These are phyloP conservation scores for Perca fluviatilis DNA, from an alignment of 2,113 vertebrate species.

Conservation along the genomic window DNA sequence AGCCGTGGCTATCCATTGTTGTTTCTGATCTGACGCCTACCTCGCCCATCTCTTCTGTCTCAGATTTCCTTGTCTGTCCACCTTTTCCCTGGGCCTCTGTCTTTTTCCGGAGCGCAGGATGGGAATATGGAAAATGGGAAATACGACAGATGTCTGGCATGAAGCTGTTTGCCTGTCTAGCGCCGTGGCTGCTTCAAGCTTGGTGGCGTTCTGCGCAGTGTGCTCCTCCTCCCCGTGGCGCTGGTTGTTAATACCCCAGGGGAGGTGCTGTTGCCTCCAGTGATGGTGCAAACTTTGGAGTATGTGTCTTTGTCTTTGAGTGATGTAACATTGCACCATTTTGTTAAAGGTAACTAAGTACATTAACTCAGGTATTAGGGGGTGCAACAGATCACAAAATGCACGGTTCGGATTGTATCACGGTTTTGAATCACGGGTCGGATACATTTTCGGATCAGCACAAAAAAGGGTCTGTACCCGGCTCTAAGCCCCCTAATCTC, in stretches of 20 bases:
- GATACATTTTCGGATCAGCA: too few relatives aligned
- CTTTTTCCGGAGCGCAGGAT: background rate
- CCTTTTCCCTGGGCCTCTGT: background rate
- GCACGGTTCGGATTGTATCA: too few relatives aligned
- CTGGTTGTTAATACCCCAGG: background rate
- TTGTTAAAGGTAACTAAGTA: background rate
- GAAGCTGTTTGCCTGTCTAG: constrained; percentile 4
- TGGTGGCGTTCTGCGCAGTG: background rate
- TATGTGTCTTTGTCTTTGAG: background rate
- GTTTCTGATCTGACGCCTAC: constrained; percentile 48
- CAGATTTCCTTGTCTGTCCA: constrained; percentile 9
- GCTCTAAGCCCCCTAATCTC: too few relatives aligned
- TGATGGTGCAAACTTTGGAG: background rate
- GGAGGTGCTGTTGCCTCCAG: background rate
- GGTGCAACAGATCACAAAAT: too few relatives aligned
- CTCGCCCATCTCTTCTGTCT: constrained; percentile 38
- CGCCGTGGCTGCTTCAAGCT: background rate
- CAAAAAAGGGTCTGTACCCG: too few relatives aligned
- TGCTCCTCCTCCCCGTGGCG: constrained; percentile 1
- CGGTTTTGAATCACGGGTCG: too few relatives aligned
- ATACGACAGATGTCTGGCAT: constrained; percentile 45
- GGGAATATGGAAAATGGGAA: background rate
- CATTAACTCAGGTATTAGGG: background rate
- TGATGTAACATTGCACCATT: background rate
- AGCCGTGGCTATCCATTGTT: constrained; percentile 74